Conservation (phyloP, 2,113 vertebrate genomes). For the Lichenostomus cassidix region DNA sequence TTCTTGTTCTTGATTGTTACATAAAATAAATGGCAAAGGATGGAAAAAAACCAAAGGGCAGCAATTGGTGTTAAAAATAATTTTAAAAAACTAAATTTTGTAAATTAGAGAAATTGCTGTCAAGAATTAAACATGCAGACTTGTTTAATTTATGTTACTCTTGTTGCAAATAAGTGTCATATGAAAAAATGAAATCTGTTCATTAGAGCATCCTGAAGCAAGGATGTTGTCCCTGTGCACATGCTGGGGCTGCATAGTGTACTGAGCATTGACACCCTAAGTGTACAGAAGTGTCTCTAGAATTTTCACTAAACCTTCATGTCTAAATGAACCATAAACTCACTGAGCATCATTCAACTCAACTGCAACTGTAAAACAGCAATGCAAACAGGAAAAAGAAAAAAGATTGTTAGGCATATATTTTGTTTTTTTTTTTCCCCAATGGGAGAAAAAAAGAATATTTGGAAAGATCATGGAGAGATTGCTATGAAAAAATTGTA, state of each 20-base stretch:
- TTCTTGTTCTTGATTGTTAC: not conserved
- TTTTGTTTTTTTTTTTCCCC: not conserved
- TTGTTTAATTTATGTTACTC: not conserved
- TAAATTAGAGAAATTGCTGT: not conserved
- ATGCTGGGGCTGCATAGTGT: not conserved
- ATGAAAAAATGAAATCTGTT: not conserved
- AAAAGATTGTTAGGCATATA: not conserved
- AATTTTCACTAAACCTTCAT: not conserved
- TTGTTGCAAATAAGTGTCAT: not conserved
- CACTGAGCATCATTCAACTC: not conserved
- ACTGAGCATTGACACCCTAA: not conserved
- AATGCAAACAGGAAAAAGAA: not conserved
- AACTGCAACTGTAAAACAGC: not conserved
- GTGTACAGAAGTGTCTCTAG: not conserved
- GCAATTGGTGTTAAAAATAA: not conserved
- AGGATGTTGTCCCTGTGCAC: not conserved
- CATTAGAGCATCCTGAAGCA: not conserved
- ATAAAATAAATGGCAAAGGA: not conserved
- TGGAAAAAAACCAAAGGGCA: not conserved
- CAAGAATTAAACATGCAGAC: not conserved
- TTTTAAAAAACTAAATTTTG: not conserved
- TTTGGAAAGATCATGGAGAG: not conserved
- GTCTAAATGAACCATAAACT: not conserved
- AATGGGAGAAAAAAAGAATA: not conserved
- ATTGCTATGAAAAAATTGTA: not conserved